Evolutionary conservation across 1,140 invertebrate species (phyloP).

Genomic region (Pissodes strobi): DNA sequence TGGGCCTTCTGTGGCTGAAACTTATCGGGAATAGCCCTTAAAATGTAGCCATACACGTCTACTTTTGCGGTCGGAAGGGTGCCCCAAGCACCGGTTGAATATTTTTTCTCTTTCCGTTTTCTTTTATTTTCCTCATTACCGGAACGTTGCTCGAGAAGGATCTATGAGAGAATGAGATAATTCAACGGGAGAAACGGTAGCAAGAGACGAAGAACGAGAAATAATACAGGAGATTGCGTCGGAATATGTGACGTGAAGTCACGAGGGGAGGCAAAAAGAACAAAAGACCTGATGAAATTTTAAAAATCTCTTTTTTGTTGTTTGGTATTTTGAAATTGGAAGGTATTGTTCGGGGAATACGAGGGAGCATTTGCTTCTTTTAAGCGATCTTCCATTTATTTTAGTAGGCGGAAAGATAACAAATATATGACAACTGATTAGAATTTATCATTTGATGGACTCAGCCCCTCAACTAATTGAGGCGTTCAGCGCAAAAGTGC

Average conservation of each 20-base stretch:
- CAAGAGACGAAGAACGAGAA: conserved; percentile 26
- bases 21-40: conserved; percentile 19
- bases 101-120: conserved; percentile 28
- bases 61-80: conserved; percentile 19
- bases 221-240: conserved; percentile 27
- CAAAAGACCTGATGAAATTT: conserved; percentile 33
- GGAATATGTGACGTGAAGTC: conserved; percentile 16
- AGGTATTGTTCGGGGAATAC: conserved; percentile 5
- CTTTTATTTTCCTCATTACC: conserved; percentile 32
- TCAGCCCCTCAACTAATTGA: no score
- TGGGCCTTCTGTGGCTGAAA: not conserved
- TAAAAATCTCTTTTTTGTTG: conserved; percentile 6
- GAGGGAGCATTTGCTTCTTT: not conserved
- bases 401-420: no score
- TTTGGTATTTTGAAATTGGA: conserved; percentile 1
- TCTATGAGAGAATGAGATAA: conserved; percentile 26
- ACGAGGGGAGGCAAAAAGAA: conserved; percentile 8
- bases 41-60: conserved; percentile 19
- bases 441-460: no score
- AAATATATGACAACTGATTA: no score
- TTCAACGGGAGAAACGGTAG: conserved; percentile 15
- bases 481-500: no score
- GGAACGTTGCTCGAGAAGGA: conserved; percentile 24
- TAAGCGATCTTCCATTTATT: no score
- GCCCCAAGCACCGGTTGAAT: conserved; percentile 22